phyloP scores from a whole-genome alignment of 2,888 invertebrate species.

The Notocelia uddmanniana region DNA sequence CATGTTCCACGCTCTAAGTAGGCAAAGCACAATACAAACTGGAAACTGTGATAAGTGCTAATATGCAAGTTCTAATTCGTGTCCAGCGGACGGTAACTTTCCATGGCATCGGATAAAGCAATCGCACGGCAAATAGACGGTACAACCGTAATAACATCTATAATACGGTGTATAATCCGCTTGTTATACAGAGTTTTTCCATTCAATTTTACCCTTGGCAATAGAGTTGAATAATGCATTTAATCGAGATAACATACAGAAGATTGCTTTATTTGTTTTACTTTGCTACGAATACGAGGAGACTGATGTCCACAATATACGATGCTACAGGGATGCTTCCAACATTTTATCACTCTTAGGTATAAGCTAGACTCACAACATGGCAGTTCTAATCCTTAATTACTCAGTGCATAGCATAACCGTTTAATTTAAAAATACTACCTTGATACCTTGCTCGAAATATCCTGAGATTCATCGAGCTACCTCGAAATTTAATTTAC shows the following conservation, averaged over 20 bases:
- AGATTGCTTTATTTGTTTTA: constrained; percentile 38
- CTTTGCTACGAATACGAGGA: constrained; percentile 3
- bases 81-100: constrained; percentile 50
- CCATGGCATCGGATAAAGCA: constrained; percentile 47
- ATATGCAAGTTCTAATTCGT: constrained; percentile 49
- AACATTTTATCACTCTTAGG: neutral
- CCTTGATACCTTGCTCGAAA: too few relatives aligned
- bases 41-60: constrained; percentile 37
- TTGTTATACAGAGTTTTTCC: constrained; percentile 47
- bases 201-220: constrained; percentile 40
- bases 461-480: too few relatives aligned
- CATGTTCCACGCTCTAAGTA: constrained; percentile 13
- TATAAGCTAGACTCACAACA: neutral
- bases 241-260: constrained; percentile 31
- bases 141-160: constrained; percentile 49
- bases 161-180: constrained; percentile 48
- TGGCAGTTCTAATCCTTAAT: neutral
- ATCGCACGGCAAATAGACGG: constrained; percentile 53
- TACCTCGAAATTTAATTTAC: too few relatives aligned
- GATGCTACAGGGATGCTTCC: neutral
- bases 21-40: constrained; percentile 20
- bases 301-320: neutral
- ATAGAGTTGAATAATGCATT: constrained; percentile 41
- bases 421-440: neutral
- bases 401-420: neutral